Base-by-base conservation (phyloP, 1,140 invertebrate species). In the Macrocentrus cingulum region DNA sequence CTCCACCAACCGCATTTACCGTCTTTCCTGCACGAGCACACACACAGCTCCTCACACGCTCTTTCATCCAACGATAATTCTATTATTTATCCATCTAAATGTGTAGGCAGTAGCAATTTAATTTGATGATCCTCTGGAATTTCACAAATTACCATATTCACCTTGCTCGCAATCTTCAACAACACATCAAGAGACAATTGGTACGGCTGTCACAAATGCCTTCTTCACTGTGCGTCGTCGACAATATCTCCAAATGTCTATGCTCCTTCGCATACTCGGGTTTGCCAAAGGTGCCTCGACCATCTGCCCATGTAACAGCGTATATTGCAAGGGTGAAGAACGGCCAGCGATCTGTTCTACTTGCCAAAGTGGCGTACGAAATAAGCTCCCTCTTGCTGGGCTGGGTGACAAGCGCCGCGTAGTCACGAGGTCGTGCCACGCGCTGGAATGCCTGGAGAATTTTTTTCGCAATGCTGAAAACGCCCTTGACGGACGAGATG, bases 311-410 rank as follows among this genome's bases (percentile, higher is more conserved):
- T 46, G 54, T 60, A 59, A 54, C 20, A 44, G 36, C 39, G 64
- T 66, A 66, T 69, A 70, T 69, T 66, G 66, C 67, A 20, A 46
- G 36, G 44, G 64, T 70, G 68, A 71, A 69, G 70, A 69, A 71
- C 36, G 65, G 61, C 56, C 51, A 62, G 60, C 68, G 65, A 71
- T 71, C 58, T 64, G 61, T 70, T 68, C 45, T 16, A 57, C 62
- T 61, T 69, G 57, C 62, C 64, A 59, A 70, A 69, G 65, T 56
- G 64, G 65, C 60, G 65, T 64, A 61, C 41, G 67, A 67, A 71
- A 71, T 71, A 71, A 70, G 66, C 65, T 68, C 66, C 55, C 60
- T 41, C 61, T 55, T 62, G 66, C 44, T 67, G 56, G 50, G 52
- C 16, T 32, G 41, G 11, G 49, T 29, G 57, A 54, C 36, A 59